Evolutionary conservation across 2,888 invertebrate species (phyloP), one percentile per base, ranked within the genome.

Genomic region (Rhagophthalmus giganteus): DNA sequence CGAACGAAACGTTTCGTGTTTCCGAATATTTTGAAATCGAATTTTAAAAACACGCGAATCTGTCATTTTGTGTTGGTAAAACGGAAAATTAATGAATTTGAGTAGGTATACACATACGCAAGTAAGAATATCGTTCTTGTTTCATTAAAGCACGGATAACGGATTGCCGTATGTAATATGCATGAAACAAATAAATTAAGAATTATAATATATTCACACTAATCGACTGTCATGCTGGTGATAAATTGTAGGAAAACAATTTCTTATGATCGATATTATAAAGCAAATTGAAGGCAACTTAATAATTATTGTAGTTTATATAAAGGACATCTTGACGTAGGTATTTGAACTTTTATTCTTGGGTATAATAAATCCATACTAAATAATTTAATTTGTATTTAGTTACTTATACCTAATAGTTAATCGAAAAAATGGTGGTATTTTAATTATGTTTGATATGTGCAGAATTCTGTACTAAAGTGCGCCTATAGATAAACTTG

Each of bases 111-210:
- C n/a, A n/a, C 25, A 39, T 47, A 32, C 39, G 20, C 31, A 32
- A 28, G 49, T 27, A 38, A 30, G 34, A 37, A 32, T 45, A 40
- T 47, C 45, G 45, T 10, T 12, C 24, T 40, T 38, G 27, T 9
- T 37, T 44, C 57, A 63, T 60, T 63, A 60, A 62, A 63, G 62
- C 60, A 60, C 62, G 61, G n/a, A 65, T 62, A 64, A 64, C 63
- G 56, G 62, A 64, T 64, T 65, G 61, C 60, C 57, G 56, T 57
- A 63, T 63, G 54, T 59, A 64, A 62, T 63, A 64, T 62, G 60
- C 62, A 66, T 62, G 61, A 62, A 62, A 64, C 61, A 63, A 66
- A 65, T 62, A 63, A 62, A 68, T 67, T 65, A 65, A 54, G 61
- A 51, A 65, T 62, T 62, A 60, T 62, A 65, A 65, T 66, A 58